A percentile compares a stretch with the other conserved stretches of the same genome.
Evolutionary conservation across 2,797 vertebrate genomes (phyloP).

Genomic region (Aldrovandia affinis): DNA sequence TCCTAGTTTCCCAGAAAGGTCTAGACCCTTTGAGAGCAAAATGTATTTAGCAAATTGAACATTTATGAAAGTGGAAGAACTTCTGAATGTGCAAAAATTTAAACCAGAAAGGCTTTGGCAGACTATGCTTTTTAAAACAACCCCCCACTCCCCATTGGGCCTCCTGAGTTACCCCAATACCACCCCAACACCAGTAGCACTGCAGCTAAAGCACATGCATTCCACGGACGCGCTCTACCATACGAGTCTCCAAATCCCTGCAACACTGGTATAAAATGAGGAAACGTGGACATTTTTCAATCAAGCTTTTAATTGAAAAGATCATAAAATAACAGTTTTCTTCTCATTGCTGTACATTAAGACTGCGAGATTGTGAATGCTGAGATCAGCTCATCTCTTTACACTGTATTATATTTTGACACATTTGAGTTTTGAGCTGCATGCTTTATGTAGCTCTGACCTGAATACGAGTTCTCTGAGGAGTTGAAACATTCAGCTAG

Average conservation of each 20-base stretch:
- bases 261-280: conserved; percentile 39
- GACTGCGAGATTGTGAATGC: conserved; percentile 97
- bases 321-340: conserved; percentile 97
- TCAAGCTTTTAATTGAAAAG: conserved; percentile 99
- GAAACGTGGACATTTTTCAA: conserved; percentile 77
- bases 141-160: too few relatives aligned
- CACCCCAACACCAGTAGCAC: too few relatives aligned
- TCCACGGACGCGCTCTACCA: not conserved
- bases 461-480: conserved; percentile 87
- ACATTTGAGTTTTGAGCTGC: conserved; percentile 82
- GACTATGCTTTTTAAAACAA: too few relatives aligned
- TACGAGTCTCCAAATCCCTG: not conserved
- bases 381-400: conserved; percentile 82
- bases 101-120: too few relatives aligned
- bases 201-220: too few relatives aligned
- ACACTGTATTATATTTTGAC: conserved; percentile 81
- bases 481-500: conserved; percentile 67
- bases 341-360: conserved; percentile 98
- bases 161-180: too few relatives aligned
- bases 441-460: conserved; percentile 77
- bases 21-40: too few relatives aligned
- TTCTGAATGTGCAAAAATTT: too few relatives aligned
- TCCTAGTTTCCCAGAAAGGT: too few relatives aligned
- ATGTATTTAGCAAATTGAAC: too few relatives aligned
- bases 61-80: too few relatives aligned